A percentile compares a stretch with the other conserved stretches of the same genome.
Conservation (phyloP, 2,888 invertebrate species). For the Caenorhabditis uteleia region DNA sequence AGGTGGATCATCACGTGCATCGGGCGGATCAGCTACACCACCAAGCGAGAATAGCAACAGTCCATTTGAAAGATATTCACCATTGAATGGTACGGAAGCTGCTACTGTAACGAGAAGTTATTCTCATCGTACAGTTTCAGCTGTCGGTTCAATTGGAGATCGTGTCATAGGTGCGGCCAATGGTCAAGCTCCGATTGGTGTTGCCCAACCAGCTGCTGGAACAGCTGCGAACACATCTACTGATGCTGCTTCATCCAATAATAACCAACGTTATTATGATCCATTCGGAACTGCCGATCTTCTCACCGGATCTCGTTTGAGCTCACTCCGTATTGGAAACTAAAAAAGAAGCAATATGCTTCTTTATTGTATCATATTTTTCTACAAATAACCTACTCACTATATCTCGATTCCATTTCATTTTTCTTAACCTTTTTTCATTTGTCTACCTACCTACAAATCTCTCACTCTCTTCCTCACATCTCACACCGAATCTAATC, state of each 20-base stretch:
- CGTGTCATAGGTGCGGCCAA: constrained; percentile 3
- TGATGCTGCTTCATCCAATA: constrained; percentile 1
- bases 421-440: not conserved
- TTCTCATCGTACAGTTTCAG: constrained; percentile 9
- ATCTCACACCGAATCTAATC: not conserved
- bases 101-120: not conserved
- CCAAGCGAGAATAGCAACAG: constrained; percentile 38
- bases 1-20: constrained; percentile 35
- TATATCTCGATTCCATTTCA: constrained; percentile 4
- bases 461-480: not conserved
- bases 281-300: constrained; percentile 51
- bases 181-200: not conserved
- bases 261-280: constrained; percentile 44
- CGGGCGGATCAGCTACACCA: constrained; percentile 43
- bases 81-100: constrained; percentile 12
- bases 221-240: not conserved
- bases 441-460: not conserved
- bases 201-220: not conserved
- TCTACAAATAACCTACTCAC: constrained; percentile 9
- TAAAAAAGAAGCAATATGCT: constrained; percentile 4
- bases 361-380: not conserved
- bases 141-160: constrained; percentile 29
- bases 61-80: constrained; percentile 33
- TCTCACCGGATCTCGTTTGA: constrained; percentile 31
- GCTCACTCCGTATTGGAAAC: constrained; percentile 29